Conservation (phyloP, 23 tunicate genomes). For the Clavelina lepadiformis region DNA sequence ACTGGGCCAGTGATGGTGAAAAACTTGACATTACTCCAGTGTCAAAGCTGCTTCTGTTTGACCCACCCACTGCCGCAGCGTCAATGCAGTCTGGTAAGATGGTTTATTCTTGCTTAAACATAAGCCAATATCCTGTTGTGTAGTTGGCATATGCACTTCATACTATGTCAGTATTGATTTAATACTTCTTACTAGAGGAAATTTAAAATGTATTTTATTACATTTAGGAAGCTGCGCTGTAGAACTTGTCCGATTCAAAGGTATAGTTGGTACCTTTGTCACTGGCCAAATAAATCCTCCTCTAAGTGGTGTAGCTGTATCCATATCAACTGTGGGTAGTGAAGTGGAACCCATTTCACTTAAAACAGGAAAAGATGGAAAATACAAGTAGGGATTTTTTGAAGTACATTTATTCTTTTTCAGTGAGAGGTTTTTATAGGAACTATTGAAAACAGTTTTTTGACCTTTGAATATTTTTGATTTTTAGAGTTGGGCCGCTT, state of each 20-base stretch:
- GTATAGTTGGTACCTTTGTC: conserved; percentile 68
- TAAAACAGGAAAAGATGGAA: conserved; percentile 57
- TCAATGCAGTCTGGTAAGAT: conserved; percentile 55
- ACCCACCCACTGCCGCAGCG: conserved; percentile 35
- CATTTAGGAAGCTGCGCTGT: conserved; percentile 36
- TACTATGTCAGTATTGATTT: too few species aligned
- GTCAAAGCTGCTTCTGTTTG: conserved; percentile 53
- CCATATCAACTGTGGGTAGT: conserved; percentile 23
- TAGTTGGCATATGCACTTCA: too few species aligned
- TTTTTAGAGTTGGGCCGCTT: conserved; percentile 72
- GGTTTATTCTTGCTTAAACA: background rate
- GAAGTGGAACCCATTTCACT: conserved; percentile 19
- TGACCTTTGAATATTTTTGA: too few species aligned
- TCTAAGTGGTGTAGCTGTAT: conserved; percentile 36
- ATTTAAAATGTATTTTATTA: too few species aligned
- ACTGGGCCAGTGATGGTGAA: conserved; percentile 70
- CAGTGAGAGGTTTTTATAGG: too few species aligned
- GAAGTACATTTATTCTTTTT: background rate
- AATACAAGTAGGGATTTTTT: conserved; percentile 39
- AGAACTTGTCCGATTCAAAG: conserved; percentile 64
- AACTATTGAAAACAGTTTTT: too few species aligned
- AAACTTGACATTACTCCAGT: conserved; percentile 45
- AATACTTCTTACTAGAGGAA: too few species aligned
- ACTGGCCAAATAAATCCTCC: conserved; percentile 57
- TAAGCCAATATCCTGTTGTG: background rate